phyloP scores from a whole-genome alignment of 2,888 invertebrate species.

The Agrochola lota region DNA sequence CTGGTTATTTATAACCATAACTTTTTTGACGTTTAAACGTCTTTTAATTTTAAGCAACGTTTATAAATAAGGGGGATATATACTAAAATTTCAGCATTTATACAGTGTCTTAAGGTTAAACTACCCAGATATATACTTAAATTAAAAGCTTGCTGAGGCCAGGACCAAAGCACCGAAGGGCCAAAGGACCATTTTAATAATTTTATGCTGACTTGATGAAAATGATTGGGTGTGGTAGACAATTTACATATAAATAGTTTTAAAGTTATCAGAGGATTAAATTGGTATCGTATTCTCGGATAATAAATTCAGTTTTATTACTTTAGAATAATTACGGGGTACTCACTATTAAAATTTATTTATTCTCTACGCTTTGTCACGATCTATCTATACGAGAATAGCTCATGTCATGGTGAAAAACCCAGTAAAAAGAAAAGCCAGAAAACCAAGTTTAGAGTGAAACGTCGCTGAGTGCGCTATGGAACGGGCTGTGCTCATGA shows the following conservation, averaged over 20 bases:
- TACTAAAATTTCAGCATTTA: neutral
- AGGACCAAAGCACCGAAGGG: conserved; percentile 1
- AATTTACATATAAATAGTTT: conserved; percentile 56
- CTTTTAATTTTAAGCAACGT: neutral
- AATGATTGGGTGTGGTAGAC: conserved; percentile 35
- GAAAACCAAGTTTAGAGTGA: too few relatives aligned
- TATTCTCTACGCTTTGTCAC: neutral
- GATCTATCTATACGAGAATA: too few relatives aligned
- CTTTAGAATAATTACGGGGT: conserved; percentile 3
- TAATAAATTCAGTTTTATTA: conserved; percentile 27
- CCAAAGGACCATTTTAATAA: conserved; percentile 21
- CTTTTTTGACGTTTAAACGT: neutral
- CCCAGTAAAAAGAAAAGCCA: neutral
- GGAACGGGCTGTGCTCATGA: too few relatives aligned
- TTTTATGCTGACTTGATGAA: conserved; percentile 34
- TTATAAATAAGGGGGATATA: neutral
- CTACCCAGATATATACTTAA: neutral
- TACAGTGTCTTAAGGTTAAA: neutral
- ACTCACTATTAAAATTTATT: neutral
- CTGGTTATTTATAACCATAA: neutral
- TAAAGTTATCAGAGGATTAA: conserved; percentile 42
- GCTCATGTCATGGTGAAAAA: neutral
- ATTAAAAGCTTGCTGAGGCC: neutral
- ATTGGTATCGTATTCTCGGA: conserved; percentile 40
- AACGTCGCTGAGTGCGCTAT: too few relatives aligned